phyloP scores from a whole-genome alignment of 2,888 invertebrate genomes.

The Cylindroiulus punctatus region DNA sequence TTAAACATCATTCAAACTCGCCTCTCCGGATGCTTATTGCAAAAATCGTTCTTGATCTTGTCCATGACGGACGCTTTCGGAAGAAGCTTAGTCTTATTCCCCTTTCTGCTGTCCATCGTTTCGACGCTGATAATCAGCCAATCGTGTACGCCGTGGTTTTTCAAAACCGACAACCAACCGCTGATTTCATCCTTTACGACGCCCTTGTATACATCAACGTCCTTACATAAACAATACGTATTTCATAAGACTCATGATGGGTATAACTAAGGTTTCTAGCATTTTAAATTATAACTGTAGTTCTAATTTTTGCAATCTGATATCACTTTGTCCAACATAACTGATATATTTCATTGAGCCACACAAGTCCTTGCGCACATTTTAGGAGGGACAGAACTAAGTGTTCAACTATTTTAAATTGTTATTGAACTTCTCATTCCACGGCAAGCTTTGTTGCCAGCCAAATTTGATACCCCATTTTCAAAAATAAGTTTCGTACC shows the following conservation, averaged over 20 bases:
- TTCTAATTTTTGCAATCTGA: no score
- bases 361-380: no score
- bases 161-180: conserved; percentile 83
- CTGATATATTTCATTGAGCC: no score
- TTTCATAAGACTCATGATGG: neutral
- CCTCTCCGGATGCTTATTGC: conserved; percentile 83
- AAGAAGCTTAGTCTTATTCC: conserved; percentile 82
- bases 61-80: conserved; percentile 93
- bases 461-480: no score
- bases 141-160: conserved; percentile 78
- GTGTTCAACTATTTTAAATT: no score
- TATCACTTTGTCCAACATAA: no score
- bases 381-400: no score
- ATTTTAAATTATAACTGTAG: neutral
- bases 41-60: conserved; percentile 93
- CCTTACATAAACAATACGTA: conserved; percentile 71
- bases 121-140: conserved; percentile 95
- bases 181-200: conserved; percentile 89
- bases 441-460: no score
- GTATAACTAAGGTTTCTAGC: neutral
- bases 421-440: no score
- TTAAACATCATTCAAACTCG: conserved; percentile 61
- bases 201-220: conserved; percentile 89
- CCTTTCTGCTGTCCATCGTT: conserved; percentile 87
- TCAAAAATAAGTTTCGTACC: conserved; percentile 69